Evolutionary conservation across 2,888 invertebrate species (phyloP).

Genomic region (Tortrix viridana): DNA sequence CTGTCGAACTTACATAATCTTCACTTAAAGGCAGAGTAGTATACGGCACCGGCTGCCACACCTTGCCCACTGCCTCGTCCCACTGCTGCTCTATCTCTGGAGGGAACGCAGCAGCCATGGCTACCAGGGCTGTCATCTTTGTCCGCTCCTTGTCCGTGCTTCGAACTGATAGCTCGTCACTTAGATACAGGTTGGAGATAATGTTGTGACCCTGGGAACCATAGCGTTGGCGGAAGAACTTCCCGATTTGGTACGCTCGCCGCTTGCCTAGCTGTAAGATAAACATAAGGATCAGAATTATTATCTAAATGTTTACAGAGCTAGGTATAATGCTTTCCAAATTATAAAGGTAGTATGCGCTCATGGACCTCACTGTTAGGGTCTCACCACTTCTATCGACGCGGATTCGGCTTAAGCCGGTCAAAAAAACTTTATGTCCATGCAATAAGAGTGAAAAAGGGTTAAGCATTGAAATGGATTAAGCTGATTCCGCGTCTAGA

Average conservation of each 20-base stretch:
- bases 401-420: too few relatives aligned
- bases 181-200: constrained; percentile 63
- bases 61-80: constrained; percentile 67
- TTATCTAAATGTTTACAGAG: too few relatives aligned
- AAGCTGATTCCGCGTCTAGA: too few relatives aligned
- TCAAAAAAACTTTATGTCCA: too few relatives aligned
- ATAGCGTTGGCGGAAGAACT: constrained; percentile 65
- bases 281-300: not conserved
- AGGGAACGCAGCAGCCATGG: constrained; percentile 72
- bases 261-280: constrained; percentile 64
- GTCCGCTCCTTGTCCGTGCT: constrained; percentile 77
- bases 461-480: too few relatives aligned
- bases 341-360: too few relatives aligned
- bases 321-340: too few relatives aligned
- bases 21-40: constrained; percentile 63
- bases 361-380: too few relatives aligned
- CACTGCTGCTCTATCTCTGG: constrained; percentile 72
- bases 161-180: constrained; percentile 63
- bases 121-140: constrained; percentile 72
- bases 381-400: too few relatives aligned
- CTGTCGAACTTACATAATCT: constrained; percentile 68
- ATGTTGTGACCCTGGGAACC: constrained; percentile 57
- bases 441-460: too few relatives aligned
- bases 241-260: constrained; percentile 67
- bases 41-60: constrained; percentile 78